Conservation (phyloP, 2,797 vertebrate genomes). For the Rhynchonycteris naso region DNA sequence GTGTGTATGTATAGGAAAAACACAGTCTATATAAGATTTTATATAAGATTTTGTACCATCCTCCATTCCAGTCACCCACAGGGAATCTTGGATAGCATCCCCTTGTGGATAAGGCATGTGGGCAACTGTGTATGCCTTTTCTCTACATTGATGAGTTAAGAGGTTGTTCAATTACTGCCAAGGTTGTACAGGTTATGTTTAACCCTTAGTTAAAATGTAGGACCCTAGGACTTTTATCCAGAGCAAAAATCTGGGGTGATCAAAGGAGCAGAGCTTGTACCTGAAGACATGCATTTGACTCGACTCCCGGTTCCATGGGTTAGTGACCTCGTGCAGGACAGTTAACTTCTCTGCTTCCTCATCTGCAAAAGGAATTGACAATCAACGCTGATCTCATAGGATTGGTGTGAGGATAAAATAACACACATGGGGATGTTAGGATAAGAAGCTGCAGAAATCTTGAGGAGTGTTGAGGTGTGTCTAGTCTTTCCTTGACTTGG, state of each 20-base stretch:
- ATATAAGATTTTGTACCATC: background rate
- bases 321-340: background rate
- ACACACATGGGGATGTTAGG: background rate
- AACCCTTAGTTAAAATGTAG: background rate
- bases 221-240: background rate
- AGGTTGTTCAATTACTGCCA: background rate
- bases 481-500: background rate
- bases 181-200: background rate
- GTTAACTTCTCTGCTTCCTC: background rate
- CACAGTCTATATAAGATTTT: no score
- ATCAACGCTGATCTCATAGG: background rate
- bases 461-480: background rate
- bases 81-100: background rate
- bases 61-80: background rate
- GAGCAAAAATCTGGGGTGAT: background rate
- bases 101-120: background rate
- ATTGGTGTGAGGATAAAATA: background rate
- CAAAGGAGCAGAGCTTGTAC: background rate
- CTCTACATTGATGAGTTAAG: background rate
- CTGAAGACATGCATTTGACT: background rate
- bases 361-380: background rate
- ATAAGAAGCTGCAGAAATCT: background rate
- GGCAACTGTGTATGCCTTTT: background rate
- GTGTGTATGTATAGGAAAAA: background rate
- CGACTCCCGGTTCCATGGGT: background rate